Evolutionary conservation across 2,797 vertebrate species (phyloP), one percentile per base, ranked within the genome.

Genomic region (Siniperca obscura): DNA sequence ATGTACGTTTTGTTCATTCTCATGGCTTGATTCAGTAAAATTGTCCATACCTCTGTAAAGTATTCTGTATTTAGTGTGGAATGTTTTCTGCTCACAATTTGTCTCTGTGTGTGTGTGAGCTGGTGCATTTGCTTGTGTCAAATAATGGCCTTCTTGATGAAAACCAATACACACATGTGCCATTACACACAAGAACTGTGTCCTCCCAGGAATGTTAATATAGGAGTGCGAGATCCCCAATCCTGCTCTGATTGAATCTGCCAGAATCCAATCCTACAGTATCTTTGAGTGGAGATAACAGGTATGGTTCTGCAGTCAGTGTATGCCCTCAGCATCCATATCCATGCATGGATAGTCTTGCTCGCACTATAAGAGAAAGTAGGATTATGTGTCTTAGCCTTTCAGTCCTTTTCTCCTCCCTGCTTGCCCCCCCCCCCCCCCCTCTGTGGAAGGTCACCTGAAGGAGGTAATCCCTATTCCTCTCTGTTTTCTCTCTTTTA

Each of bases 381-480:
- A 72, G 92, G 92, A 94, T 95, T 94, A 93, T 86, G 83, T 83
- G 86, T 90, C 90, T 94, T 85, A 93, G 83, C 87, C 86, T 86
- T 85, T 89, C 74, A 91, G 86, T 85, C 82, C 71, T 80, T 85
- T 83, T 90, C 86, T 85, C 83, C 76, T 86, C 75, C 69, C 44
- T 36, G 66, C 62, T 66, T 83, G n/a, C n/a, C n/a, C n/a, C n/a
- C n/a, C n/a, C 82, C 57, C 36, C 59, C 70, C 30, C 66, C 81
- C 80, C 77, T 84, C 81, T 67, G 75, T 73, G 69, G 89, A 95
- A 96, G 95, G 94, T 96, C 95, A 94, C 87, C 88, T 93, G 91
- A 94, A 94, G 93, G 92, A 95, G 93, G 85, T 94, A 94, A 95
- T 94, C 89, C 91, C 87, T 85, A 89, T 92, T 92, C 88, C 82